Base-by-base conservation (phyloP, 2,113 vertebrate species). In the Corythornis madagascariensis region DNA sequence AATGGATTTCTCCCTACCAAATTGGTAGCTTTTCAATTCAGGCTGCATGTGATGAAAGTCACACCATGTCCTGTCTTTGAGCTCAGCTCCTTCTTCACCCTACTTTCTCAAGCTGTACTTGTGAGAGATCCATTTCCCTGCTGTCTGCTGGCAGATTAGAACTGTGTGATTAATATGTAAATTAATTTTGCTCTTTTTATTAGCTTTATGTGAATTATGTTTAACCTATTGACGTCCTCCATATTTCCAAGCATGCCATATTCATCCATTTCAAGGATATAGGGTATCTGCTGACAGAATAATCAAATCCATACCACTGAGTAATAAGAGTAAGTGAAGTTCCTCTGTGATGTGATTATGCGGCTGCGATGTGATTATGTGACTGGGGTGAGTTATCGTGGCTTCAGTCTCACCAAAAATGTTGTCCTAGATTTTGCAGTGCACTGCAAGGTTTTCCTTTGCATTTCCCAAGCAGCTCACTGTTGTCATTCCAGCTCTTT, bases 111-210 rank as follows among this genome's bases (percentile, higher is more conserved):
- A 71, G n/a, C 67, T 6, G 7, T 80, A 43, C 60, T 93, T 63
- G 33, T 52, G 59, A 71, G 67, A 89, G 38, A 92, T 91, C 78
- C 85, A 89, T 92, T 89, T 91, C 57, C 48, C 81, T 83, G 40
- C 84, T 92, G 86, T 86, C 63, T 96, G 84, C 71, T 85, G 47
- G 35, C 66, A 91, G 92, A 86, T 91, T 90, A 84, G 74, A 94
- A 73, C 56, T 84, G 56, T 50, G 40, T 87, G 89, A 92, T 96
- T 91, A 95, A 85, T 95, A 96, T 87, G 92, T 48, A 96, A 96
- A 95, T 94, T 52, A 87, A 83, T 95, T 93, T 94, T 72, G 33
- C 69, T 79, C 73, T 60, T 94, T 92, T 91, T 85, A 89, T 93
- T 87, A 92, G 84, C 74, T 93, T 84, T 73, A 60, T 80, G 52